A percentile compares a stretch with the other conserved stretches of the same genome.
phyloP scores from a whole-genome alignment of 2,113 vertebrate genomes.

The Sturnus vulgaris region DNA sequence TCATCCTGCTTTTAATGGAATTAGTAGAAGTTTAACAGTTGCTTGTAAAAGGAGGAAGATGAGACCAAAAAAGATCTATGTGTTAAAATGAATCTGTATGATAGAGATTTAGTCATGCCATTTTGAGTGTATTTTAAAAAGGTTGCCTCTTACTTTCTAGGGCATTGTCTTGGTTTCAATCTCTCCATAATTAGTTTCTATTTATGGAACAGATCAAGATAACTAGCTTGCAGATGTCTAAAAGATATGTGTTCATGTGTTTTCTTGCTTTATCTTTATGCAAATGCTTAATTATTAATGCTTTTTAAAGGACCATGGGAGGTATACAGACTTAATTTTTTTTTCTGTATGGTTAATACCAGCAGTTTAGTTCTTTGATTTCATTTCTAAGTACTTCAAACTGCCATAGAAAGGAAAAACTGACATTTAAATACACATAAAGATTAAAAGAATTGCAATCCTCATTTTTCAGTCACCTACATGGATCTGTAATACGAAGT shows the following conservation, averaged over 20 bases:
- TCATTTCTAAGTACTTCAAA: slow-evolving; percentile 6
- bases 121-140: background rate
- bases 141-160: background rate
- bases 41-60: background rate
- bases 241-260: background rate
- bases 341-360: background rate
- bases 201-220: slow-evolving; percentile 1
- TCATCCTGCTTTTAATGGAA: background rate
- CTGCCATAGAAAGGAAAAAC: slow-evolving; percentile 11
- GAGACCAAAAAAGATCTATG: background rate
- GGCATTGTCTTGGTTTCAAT: background rate
- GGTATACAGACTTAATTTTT: background rate
- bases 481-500: background rate
- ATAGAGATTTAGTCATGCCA: background rate
- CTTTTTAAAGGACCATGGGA: background rate
- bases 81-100: background rate
- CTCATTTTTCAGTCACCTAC: background rate
- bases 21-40: background rate
- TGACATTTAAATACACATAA: slow-evolving; percentile 26
- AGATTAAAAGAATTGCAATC: slow-evolving; percentile 26
- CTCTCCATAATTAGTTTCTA: background rate
- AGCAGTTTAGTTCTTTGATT: slow-evolving; percentile 1
- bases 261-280: background rate
- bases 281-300: slow-evolving; percentile 8
- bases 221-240: background rate